Evolutionary conservation across 2,888 invertebrate species (phyloP).

Genomic region (Eulithis prunata): DNA sequence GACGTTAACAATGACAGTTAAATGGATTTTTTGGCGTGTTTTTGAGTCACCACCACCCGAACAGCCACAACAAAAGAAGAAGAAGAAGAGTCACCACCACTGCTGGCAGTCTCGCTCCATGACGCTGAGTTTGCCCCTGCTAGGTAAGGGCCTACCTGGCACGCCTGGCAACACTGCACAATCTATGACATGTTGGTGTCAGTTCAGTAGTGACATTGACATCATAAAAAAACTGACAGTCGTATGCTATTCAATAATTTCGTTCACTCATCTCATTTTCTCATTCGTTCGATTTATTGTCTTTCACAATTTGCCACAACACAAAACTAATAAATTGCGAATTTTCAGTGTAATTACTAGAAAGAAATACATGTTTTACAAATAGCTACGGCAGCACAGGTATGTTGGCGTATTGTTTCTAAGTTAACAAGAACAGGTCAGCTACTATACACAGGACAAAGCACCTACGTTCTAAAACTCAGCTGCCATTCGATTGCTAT

Average conservation of each 20-base stretch:
- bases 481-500: background rate
- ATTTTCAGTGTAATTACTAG: slow-evolving; percentile 23
- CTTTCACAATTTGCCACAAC: slow-evolving; percentile 6
- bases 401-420: slow-evolving; percentile 5
- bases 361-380: slow-evolving; percentile 14
- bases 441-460: background rate
- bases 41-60: no score
- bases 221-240: no score
- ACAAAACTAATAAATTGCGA: slow-evolving; percentile 26
- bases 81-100: no score
- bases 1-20: no score
- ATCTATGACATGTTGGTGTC: no score
- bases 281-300: background rate
- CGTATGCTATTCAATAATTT: background rate
- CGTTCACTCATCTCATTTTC: background rate
- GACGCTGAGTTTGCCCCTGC: no score
- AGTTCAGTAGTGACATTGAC: no score
- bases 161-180: no score
- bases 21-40: no score
- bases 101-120: no score
- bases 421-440: background rate
- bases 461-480: background rate
- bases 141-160: no score
- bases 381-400: slow-evolving; percentile 16
- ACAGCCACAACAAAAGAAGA: no score